Base-by-base conservation (phyloP, 2,888 invertebrate genomes). In the Idaea straminata region DNA sequence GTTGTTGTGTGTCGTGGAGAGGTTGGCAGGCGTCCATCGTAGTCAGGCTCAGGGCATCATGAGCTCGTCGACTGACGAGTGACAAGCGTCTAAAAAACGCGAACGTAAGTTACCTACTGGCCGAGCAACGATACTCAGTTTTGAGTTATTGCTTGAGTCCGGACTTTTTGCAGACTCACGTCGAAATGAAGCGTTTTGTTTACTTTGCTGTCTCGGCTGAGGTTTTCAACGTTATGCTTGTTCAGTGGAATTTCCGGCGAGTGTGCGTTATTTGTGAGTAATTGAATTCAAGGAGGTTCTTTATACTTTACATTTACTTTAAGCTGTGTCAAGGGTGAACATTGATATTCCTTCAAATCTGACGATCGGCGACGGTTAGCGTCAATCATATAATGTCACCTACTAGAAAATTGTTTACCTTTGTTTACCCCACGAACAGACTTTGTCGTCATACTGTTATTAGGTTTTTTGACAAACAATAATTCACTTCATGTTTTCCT, bases 21-120 rank as follows among this genome's bases (percentile, higher is more conserved):
- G 87, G 87, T 81, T 89, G 92, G 88, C 91, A 90, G 91, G 79
- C 91, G 88, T 89, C 90, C 89, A 85, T 89, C 89, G 89, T 82
- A 87, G 83, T 88, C 89, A 88, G 88, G 84, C 87, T 88, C 89
- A 47, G 47, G 47, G 47, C 91, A 87, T 91, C 91, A 89, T 86
- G 90, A 88, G 87, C 82, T 80, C 86, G 87, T 83, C 87, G 90
- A 86, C 85, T 85, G 91, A 91, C 90, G 90, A 89, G 87, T 91
- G 91, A 91, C 91, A 89, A 85, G 83, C 80, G 83, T 83, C 84
- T 82, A 88, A 91, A 91, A 90, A 90, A 89, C 85, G 82, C 78
- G 83, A 85, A 85, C 87, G 87, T 86, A 88, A 85, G 83, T 87
- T 86, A 87, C 88, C 84, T 80, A 84, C 80, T 83, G 86, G 81